Conservation (phyloP, 2,797 vertebrate species). For the Microhierax caerulescens region DNA sequence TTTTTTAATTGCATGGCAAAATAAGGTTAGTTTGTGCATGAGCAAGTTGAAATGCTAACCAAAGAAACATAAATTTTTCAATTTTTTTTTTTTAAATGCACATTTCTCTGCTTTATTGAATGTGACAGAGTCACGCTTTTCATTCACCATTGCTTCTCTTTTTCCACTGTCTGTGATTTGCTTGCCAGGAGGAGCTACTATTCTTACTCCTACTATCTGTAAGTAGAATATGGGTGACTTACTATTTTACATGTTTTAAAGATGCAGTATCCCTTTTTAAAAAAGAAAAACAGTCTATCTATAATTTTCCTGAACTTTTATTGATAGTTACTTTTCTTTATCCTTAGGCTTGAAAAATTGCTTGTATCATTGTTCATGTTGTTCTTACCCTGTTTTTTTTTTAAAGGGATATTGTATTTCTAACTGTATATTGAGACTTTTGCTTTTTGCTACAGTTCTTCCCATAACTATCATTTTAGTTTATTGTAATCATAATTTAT, state of each 20-base stretch:
- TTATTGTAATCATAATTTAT: constrained; percentile 55
- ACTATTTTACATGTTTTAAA: constrained; percentile 87
- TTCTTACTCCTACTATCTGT: constrained; percentile 99
- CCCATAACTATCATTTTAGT: constrained; percentile 45
- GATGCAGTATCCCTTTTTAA: constrained; percentile 99
- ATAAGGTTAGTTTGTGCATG: constrained; percentile 78
- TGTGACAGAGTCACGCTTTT: constrained; percentile 92
- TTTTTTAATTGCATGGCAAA: constrained; percentile 81
- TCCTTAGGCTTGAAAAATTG: constrained; percentile 28
- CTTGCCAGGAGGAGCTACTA: constrained; percentile 99
- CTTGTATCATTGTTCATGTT: neutral
- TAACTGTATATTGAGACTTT: constrained; percentile 68
- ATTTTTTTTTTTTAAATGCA: constrained; percentile 76
- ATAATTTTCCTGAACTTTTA: constrained; percentile 10
- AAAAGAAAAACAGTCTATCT: constrained; percentile 75
- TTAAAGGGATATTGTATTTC: constrained; percentile 82
- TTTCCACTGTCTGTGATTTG: constrained; percentile 99
- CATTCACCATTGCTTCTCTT: constrained; percentile 98
- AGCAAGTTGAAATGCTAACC: constrained; percentile 78
- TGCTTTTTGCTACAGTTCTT: constrained; percentile 65
- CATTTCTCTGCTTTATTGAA: constrained; percentile 92
- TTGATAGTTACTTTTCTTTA: neutral
- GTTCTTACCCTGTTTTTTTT: constrained; percentile 66
- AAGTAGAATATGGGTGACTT: constrained; percentile 92
- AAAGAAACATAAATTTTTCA: constrained; percentile 73